These are phyloP conservation scores for Spilosoma lubricipeda DNA, from an alignment of 2,888 invertebrate genomes.

Conservation along the genomic window DNA sequence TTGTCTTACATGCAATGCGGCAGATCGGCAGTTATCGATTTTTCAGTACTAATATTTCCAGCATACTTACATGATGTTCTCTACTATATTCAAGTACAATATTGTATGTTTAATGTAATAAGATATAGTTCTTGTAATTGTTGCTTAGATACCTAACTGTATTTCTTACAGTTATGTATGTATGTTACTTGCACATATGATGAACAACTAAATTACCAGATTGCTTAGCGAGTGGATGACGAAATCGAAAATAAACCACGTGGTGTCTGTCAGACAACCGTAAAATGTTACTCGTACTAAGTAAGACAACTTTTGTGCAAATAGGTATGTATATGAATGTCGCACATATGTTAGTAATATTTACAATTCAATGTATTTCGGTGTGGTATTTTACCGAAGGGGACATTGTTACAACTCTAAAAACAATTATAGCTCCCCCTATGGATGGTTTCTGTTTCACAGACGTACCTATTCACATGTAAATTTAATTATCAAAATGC, in stretches of 20 bases:
- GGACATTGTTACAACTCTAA: not conserved
- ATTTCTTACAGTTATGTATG: not conserved
- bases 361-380: not conserved
- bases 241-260: slow-evolving; percentile 1
- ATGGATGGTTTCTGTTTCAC: not conserved
- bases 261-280: slow-evolving; percentile 11
- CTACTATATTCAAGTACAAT: not conserved
- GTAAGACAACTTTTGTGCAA: not conserved
- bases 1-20: not conserved
- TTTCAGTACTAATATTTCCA: not conserved
- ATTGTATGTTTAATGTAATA: not conserved
- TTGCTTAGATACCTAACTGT: not conserved
- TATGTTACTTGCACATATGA: not conserved
- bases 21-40: not conserved
- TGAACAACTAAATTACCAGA: not conserved
- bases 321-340: not conserved
- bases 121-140: not conserved
- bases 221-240: not conserved
- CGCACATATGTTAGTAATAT: not conserved
- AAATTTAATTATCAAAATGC: not conserved
- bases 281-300: slow-evolving; percentile 5
- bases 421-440: not conserved
- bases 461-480: not conserved
- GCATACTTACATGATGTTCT: not conserved
- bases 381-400: not conserved